Base-by-base conservation (phyloP, 2,888 invertebrate species). In the Biston betularia region DNA sequence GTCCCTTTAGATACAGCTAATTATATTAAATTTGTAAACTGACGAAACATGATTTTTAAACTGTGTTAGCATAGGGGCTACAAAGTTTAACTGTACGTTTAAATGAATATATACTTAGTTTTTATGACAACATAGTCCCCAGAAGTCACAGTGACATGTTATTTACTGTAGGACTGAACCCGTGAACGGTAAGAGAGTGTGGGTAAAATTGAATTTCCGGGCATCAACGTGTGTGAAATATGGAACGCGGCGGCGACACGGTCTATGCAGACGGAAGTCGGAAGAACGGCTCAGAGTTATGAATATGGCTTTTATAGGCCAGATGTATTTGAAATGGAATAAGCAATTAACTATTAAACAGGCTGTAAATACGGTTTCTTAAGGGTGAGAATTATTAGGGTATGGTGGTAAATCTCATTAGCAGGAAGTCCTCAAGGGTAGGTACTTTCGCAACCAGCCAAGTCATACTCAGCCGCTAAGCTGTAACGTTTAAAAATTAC, bases 191-290 rank as follows among this genome's bases (percentile, higher is more conserved):
- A 50, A 38, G 50, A 24, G 52, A 52, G 68, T 64, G 60, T 58
- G 59, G n/a, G 64, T 44, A 42, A 74, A 72, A 72, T 69, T 66
- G 76, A 83, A 85, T 83, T 82, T 82, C 83, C 81, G 70, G 61
- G 71, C 75, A 80, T 79, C 81, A 75, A 53, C 69, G 58, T 44
- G 66, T 65, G 69, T 70, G 74, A 80, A 75, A 78, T 77, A 74
- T 77, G 70, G 66, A 69, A 72, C 72, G n/a, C 61, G 55, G 38
- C 59, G 63, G 33, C 35, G 35, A 40, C 38, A 48, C 63, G 65
- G 72, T 69, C 69, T 62, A 63, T 64, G 60, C 38, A 58, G 65
- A 42, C 69, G 70, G 74, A 74, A 67, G 71, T 62, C 50, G 11
- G 15, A 44, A 60, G 60, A 50, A 69, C 42, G 52, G 54, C 45